Evolutionary conservation across 2,888 invertebrate species (phyloP).

Genomic region (Gonocerus acuteangulatus): DNA sequence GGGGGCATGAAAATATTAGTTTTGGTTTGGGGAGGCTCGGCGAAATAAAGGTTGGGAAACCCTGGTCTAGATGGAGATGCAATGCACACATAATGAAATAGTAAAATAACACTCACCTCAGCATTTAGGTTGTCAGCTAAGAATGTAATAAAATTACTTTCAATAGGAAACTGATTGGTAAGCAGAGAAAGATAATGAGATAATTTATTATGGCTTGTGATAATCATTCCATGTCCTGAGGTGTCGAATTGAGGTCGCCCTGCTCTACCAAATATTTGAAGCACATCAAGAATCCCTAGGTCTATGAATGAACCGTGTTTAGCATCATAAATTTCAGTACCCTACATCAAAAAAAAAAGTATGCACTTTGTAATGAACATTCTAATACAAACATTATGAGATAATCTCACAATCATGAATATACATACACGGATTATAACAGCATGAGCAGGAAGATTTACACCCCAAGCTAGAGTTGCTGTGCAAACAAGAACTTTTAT

Average conservation of each 20-base stretch:
- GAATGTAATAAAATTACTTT: slow-evolving; percentile 88
- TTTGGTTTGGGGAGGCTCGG: no score
- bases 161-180: slow-evolving; percentile 95
- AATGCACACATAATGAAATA: no score
- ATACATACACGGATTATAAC: slow-evolving; percentile 78
- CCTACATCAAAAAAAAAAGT: slow-evolving; percentile 49
- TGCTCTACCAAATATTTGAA: slow-evolving; percentile 97
- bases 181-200: slow-evolving; percentile 87
- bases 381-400: neutral
- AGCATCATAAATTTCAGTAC: slow-evolving; percentile 95
- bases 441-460: slow-evolving; percentile 96
- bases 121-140: slow-evolving; percentile 96
- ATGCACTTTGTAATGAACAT: neutral
- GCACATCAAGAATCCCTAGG: slow-evolving; percentile 90
- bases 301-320: slow-evolving; percentile 90
- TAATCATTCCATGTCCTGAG: slow-evolving; percentile 89
- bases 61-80: no score
- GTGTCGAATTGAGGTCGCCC: slow-evolving; percentile 96
- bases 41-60: no score
- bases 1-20: no score
- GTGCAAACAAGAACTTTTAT: slow-evolving; percentile 90
- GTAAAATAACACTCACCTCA: slow-evolving; percentile 55
- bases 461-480: slow-evolving; percentile 98
- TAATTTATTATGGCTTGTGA: slow-evolving; percentile 85
- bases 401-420: neutral